Evolutionary conservation across 2,888 invertebrate genomes (phyloP).

Genomic region (Dynastes hyllus): DNA sequence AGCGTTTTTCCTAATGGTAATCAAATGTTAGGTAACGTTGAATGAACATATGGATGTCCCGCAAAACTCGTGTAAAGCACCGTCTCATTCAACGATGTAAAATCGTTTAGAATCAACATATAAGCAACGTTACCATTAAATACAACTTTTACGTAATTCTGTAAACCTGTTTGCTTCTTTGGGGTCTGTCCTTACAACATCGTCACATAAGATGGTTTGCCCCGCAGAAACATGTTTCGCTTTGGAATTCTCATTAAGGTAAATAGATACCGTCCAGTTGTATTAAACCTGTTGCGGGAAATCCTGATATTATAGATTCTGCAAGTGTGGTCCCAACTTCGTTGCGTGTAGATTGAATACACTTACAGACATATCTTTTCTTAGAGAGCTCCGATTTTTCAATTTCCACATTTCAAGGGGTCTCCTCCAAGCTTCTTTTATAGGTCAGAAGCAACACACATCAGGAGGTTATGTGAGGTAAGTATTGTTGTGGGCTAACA

Average conservation of each 20-base stretch:
- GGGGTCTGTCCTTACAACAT: too few species aligned
- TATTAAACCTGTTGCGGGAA: too few species aligned
- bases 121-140: too few species aligned
- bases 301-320: background rate
- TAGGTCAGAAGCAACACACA: background rate
- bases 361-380: background rate
- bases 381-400: background rate
- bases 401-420: background rate
- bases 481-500: background rate
- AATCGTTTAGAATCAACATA: too few species aligned
- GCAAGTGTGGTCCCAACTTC: background rate
- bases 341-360: background rate
- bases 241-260: background rate
- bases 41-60: too few species aligned
- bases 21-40: too few species aligned
- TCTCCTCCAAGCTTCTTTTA: background rate
- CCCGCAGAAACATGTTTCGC: background rate
- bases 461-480: background rate
- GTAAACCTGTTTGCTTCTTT: too few species aligned
- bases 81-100: too few species aligned
- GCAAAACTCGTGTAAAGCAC: too few species aligned
- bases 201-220: too few species aligned
- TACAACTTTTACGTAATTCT: too few species aligned
- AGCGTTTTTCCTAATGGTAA: too few species aligned
- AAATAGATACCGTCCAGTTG: background rate